These are phyloP conservation scores for Hipposideros larvatus DNA, from an alignment of 2,797 vertebrate genomes.

Conservation along the genomic window DNA sequence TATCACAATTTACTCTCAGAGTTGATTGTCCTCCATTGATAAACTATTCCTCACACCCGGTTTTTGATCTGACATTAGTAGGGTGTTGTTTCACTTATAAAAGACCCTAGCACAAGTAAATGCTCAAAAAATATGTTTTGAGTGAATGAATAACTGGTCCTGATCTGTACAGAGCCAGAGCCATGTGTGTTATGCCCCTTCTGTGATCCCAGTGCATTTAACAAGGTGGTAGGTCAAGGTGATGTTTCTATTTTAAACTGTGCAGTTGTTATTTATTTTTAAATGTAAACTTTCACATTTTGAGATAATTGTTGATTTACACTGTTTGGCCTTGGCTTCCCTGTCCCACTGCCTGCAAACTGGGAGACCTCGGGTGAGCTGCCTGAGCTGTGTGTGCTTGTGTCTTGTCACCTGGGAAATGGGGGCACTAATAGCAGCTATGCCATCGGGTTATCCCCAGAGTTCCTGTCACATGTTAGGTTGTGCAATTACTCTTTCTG, in stretches of 20 bases:
- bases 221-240: not conserved
- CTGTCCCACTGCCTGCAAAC: not conserved
- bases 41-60: fast-evolving
- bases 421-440: not conserved
- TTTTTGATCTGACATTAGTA: not conserved
- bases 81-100: not conserved
- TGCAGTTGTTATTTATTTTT: not conserved
- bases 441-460: not conserved
- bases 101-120: no score
- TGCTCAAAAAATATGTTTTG: not conserved
- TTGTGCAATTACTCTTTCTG: not conserved
- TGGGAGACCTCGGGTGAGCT: not conserved
- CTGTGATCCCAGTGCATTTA: not conserved
- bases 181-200: fast-evolving
- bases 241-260: not conserved
- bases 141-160: not conserved
- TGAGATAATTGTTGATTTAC: not conserved
- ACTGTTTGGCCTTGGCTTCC: not conserved
- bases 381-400: not conserved
- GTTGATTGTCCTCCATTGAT: not conserved
- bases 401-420: not conserved
- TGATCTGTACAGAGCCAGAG: not conserved
- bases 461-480: not conserved
- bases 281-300: not conserved
- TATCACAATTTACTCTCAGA: not conserved